These are phyloP conservation scores for Yponomeuta sedellus DNA, from an alignment of 2,888 invertebrate genomes.

Conservation along the genomic window DNA sequence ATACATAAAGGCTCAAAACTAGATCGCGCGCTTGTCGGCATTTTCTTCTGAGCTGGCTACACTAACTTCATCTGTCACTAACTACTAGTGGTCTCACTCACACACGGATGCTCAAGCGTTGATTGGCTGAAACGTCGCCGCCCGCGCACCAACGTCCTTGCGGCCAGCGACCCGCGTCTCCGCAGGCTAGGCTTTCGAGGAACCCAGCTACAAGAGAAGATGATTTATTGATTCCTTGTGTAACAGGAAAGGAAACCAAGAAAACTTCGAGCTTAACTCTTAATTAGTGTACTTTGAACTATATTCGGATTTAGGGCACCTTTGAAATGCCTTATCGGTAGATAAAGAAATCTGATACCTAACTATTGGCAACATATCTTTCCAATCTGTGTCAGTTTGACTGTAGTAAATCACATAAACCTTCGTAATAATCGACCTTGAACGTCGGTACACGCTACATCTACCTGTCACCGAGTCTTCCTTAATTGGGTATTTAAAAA, in stretches of 20 bases:
- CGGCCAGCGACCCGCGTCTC: slow-evolving; percentile 58
- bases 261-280: neutral
- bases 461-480: no score
- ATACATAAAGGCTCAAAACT: no score
- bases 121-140: slow-evolving; percentile 51
- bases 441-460: no score
- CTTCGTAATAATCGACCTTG: no score
- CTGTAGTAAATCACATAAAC: neutral
- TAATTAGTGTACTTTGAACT: neutral
- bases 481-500: no score
- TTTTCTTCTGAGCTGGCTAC: no score
- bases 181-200: slow-evolving; percentile 13
- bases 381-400: neutral
- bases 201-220: neutral
- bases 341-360: neutral
- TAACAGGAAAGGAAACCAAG: neutral
- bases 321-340: neutral
- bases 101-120: slow-evolving; percentile 22
- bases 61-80: no score
- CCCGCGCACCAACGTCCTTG: slow-evolving; percentile 75
- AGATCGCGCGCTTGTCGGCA: no score
- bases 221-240: neutral
- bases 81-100: slow-evolving; percentile 23
- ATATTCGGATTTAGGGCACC: neutral
- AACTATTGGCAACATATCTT: neutral